phyloP scores from a whole-genome alignment of 2,888 invertebrate species.

The Lasioglossum marginatum region DNA sequence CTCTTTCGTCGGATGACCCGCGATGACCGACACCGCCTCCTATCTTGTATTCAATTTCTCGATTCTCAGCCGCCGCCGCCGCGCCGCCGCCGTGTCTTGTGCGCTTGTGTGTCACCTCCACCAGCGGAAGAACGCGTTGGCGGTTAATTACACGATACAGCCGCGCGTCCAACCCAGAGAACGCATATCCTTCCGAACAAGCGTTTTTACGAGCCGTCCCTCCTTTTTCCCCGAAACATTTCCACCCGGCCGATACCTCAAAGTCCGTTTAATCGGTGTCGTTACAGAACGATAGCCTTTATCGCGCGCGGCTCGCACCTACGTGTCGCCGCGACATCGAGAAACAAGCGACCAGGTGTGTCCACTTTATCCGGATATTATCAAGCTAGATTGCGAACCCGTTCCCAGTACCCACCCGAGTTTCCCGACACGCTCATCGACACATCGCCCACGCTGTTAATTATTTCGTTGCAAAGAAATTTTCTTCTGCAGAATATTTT shows the following conservation, averaged over 20 bases:
- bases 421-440: neutral
- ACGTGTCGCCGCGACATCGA: constrained; percentile 50
- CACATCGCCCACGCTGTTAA: constrained; percentile 40
- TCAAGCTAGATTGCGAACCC: constrained; percentile 70
- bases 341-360: constrained; percentile 68
- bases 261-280: constrained; percentile 31
- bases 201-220: neutral
- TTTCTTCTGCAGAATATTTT: neutral
- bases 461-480: constrained; percentile 26
- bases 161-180: neutral
- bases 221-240: neutral
- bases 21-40: constrained; percentile 12
- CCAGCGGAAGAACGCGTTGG: constrained; percentile 18
- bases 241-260: neutral
- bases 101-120: constrained; percentile 7
- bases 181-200: neutral
- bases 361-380: constrained; percentile 73
- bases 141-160: constrained; percentile 40
- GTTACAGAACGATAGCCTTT: constrained; percentile 31
- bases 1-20: constrained; percentile 10
- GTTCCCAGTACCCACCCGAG: constrained; percentile 23
- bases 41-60: constrained; percentile 25
- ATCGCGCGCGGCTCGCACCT: constrained; percentile 28
- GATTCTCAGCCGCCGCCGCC: constrained; percentile 12
- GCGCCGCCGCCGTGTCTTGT: neutral